phyloP scores from a whole-genome alignment of 2,888 invertebrate species.

The Parapristionchus giblindavisi region DNA sequence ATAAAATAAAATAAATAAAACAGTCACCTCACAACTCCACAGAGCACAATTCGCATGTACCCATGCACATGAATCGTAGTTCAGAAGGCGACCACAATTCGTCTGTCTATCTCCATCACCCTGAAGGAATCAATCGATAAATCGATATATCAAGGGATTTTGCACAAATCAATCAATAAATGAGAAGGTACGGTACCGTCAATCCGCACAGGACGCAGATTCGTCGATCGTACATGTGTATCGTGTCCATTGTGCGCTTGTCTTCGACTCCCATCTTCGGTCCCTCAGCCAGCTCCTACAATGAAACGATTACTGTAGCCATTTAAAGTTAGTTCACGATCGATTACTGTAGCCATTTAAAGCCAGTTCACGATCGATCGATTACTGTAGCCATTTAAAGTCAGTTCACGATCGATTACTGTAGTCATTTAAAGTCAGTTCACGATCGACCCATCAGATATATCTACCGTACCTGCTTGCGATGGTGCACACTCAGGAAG shows the following conservation, averaged over 20 bases:
- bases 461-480: constrained; percentile 45
- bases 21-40: constrained; percentile 84
- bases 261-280: constrained; percentile 51
- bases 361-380: no score
- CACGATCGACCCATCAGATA: no score
- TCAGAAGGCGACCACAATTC: constrained; percentile 79
- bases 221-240: constrained; percentile 47
- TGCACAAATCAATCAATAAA: background rate
- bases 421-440: no score
- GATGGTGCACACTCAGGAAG: constrained; percentile 47
- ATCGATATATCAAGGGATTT: no score
- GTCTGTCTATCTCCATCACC: constrained; percentile 66
- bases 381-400: background rate
- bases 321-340: no score
- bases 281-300: constrained; percentile 49
- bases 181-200: constrained; percentile 7
- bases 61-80: constrained; percentile 90
- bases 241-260: no score
- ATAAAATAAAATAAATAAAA: background rate
- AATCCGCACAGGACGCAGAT: constrained; percentile 60
- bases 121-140: background rate
- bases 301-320: background rate
- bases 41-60: constrained; percentile 97
- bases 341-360: no score
- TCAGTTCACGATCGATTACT: background rate